These are phyloP conservation scores for Apamea sordens DNA, from an alignment of 2,888 invertebrate species.

Conservation along the genomic window DNA sequence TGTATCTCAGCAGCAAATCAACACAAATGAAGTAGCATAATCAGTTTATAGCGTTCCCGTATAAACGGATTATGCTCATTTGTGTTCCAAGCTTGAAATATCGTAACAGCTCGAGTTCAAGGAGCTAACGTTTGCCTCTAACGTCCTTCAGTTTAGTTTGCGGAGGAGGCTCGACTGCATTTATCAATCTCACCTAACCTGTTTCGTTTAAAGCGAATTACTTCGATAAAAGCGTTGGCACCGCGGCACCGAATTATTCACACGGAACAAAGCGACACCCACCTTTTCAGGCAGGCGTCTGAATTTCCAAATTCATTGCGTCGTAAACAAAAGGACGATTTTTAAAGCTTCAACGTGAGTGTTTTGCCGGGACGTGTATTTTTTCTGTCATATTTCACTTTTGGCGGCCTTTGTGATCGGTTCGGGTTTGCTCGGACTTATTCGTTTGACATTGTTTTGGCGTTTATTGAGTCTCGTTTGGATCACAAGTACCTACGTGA, in stretches of 20 bases:
- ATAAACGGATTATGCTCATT: neutral
- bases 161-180: constrained; percentile 68
- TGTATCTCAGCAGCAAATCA: neutral
- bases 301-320: constrained; percentile 85
- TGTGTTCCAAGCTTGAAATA: constrained; percentile 16
- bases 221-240: constrained; percentile 75
- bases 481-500: neutral
- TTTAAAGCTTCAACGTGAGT: constrained; percentile 77
- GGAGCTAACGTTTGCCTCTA: neutral
- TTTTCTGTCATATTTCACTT: constrained; percentile 75
- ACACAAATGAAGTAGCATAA: no score
- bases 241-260: constrained; percentile 77
- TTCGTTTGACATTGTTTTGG: constrained; percentile 29
- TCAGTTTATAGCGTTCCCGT: no score
- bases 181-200: constrained; percentile 81
- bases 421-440: constrained; percentile 41
- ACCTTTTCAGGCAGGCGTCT: constrained; percentile 82
- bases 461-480: constrained; percentile 16
- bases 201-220: constrained; percentile 81
- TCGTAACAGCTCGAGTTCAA: constrained; percentile 18
- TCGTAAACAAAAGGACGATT: constrained; percentile 85
- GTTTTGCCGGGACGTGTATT: constrained; percentile 66
- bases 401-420: constrained; percentile 65
- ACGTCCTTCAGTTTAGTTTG: constrained; percentile 22
- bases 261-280: constrained; percentile 81